Evolutionary conservation across 2,888 invertebrate species (phyloP).

Genomic region (Mamestra brassicae): DNA sequence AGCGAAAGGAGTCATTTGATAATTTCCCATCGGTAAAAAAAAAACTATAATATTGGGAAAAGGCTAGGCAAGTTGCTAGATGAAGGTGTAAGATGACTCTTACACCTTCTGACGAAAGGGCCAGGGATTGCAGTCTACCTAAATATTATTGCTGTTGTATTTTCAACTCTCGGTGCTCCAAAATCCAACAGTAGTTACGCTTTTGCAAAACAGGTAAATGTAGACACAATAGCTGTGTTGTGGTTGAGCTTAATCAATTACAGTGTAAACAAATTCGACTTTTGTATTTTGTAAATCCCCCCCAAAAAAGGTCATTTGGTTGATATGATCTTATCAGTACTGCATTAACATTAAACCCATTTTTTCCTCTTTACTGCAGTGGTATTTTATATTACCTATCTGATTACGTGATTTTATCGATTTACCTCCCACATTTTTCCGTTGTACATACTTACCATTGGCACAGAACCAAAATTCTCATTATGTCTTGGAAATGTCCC

Average conservation of each 20-base stretch:
- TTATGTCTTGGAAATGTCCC: neutral
- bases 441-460: neutral
- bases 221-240: neutral
- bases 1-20: too few species aligned
- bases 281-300: neutral
- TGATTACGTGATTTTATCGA: neutral
- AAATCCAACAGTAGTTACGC: neutral
- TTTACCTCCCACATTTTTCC: neutral
- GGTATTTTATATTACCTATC: slow-evolving; percentile 3
- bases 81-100: neutral
- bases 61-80: neutral
- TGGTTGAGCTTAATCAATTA: too few species aligned
- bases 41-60: too few species aligned
- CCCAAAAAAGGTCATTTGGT: neutral
- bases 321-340: slow-evolving; percentile 9
- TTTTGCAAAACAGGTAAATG: neutral
- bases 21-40: too few species aligned
- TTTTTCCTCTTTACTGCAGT: neutral
- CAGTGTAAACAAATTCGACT: neutral
- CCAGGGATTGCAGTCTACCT: neutral
- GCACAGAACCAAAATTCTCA: neutral
- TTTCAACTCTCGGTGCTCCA: neutral
- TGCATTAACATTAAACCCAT: slow-evolving; percentile 2
- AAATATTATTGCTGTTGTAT: neutral
- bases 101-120: too few species aligned